Base-by-base conservation (phyloP, 2,797 vertebrate genomes). In the Urophycis tenuis region DNA sequence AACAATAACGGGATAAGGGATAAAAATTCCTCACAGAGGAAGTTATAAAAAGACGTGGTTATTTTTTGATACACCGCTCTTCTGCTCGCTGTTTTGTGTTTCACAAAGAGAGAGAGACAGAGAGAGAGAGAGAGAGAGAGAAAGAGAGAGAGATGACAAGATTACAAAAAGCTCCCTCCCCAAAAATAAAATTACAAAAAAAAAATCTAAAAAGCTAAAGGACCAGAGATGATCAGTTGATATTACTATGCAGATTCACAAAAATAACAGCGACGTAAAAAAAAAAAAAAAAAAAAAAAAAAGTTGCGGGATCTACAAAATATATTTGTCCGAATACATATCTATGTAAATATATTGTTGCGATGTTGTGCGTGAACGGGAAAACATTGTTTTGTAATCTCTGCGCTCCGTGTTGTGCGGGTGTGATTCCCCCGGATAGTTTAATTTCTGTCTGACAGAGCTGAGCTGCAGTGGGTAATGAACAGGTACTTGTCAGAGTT, bases 401-500 rank as follows among this genome's bases (percentile, higher is more conserved):
- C 92, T 88, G 91, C 90, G 86, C 91, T 93, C 92, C 84, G 76
- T 74, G 81, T 86, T 82, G 85, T 86, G 86, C n/a, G 90, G 91
- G 93, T 87, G 92, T 95, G 95, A 98, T 96, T 97, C 96, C 97
- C 97, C 96, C 95, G 94, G 97, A 96, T 96, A 95, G 95, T 97
- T 97, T 98, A 95, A 98, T 98, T 97, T 97, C 94, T 94, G 93
- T 93, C 91, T 98, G 97, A 97, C 96, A 97, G 96, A 91, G 93
- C 79, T 39, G 88, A 93, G 95, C 94, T 92, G 93, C 94, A 93
- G 90, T 94, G 95, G 95, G 96, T 98, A 99, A 99, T 99, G 97
- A 99, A 98, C 97, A 99, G 97, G 97, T 99, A 98, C 97, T 99
- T 99, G 97, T 98, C 97, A 99, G 94, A 96, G 95, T 97, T 97